Evolutionary conservation across 2,797 vertebrate genomes (phyloP), one percentile per base, ranked within the genome.

Genomic region (Lindbergichthys nudifrons): DNA sequence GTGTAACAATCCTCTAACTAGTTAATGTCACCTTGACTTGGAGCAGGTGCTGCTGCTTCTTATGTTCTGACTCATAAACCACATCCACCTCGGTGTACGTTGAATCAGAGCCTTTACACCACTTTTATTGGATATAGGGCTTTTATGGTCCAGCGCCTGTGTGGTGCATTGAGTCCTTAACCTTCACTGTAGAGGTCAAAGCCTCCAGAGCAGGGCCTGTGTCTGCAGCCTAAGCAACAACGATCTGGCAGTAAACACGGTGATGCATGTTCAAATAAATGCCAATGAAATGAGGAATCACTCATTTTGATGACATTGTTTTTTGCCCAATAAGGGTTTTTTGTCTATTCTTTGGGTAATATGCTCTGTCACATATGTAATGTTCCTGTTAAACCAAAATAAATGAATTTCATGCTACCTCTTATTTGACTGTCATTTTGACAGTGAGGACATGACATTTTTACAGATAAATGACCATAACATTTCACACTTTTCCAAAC

Each of bases 41-140:
- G 70, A 84, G 83, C 89, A 85, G 85, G 80, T 81, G 85, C 79
- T 77, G 64, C 79, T 58, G 76, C 76, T 83, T 75, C 85, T 84
- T 79, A 88, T 91, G 88, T 88, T 90, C 87, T 86, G 88, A 89
- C 69, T 90, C 90, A 89, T 89, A 91, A 90, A 89, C 48, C 78
- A 30, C 85, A 82, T 76, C 72, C 46, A 47, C 71, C 71, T 62
- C 18, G 53, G 46, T 65, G 50, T 47, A 19, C n/a, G 76, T 80
- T 76, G 81, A 67, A 60, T 47, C 72, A 75, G 79, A 65, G 74
- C 70, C 77, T 87, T 87, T 77, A 75, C 50, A 39, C 67, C 26
- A 19, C 47, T 82, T 87, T 90, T 86, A 86, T 85, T 59, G 65
- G 76, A 42, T 60, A 23, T 68, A 65, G 59, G 51, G 45, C 51